phyloP scores from a whole-genome alignment of 2,797 vertebrate species.

The Hylomyscus alleni region DNA sequence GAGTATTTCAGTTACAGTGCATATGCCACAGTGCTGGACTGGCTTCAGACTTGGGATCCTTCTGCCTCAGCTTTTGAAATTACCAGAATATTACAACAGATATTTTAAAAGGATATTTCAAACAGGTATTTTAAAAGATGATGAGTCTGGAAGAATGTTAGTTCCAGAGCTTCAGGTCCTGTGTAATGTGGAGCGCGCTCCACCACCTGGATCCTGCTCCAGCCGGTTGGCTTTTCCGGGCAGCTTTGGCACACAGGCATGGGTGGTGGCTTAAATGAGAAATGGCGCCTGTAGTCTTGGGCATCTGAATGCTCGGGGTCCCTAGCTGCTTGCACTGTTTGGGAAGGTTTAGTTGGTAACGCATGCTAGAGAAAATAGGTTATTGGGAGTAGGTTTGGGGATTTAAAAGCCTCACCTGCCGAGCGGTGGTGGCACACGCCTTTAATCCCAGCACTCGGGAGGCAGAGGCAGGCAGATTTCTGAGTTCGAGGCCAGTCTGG shows the following conservation, averaged over 20 bases:
- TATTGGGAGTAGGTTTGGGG: neutral
- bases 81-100: neutral
- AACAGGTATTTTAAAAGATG: neutral
- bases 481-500: no score
- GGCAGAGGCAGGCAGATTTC: no score
- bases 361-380: neutral
- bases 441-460: no score
- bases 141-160: neutral
- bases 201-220: neutral
- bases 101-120: neutral
- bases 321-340: neutral
- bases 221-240: neutral
- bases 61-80: neutral
- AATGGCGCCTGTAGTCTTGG: neutral
- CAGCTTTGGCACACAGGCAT: neutral
- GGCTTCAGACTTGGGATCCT: neutral
- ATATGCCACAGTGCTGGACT: neutral
- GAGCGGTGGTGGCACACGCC: no score
- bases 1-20: neutral
- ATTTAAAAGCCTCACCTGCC: neutral
- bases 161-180: neutral
- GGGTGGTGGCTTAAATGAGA: neutral
- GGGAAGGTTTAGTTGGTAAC: neutral
- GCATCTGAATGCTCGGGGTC: neutral
- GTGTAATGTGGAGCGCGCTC: neutral